Evolutionary conservation across 2,113 vertebrate species (phyloP).

Genomic region (Bubo bubo): DNA sequence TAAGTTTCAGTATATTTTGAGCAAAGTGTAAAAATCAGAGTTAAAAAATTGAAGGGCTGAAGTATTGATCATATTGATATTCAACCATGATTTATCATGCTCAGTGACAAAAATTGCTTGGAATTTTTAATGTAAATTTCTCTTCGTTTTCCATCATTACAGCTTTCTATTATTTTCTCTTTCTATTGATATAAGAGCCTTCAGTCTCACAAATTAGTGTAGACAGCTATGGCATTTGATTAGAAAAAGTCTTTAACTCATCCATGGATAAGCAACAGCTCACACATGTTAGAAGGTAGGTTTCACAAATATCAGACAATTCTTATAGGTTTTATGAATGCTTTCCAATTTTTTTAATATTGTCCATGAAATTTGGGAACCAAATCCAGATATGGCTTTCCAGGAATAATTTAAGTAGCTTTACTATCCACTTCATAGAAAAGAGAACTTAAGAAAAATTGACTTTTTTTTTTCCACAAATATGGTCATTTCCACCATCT

Average conservation of each 20-base stretch:
- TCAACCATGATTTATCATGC: not conserved
- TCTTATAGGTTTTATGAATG: not conserved
- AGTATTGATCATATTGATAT: not conserved
- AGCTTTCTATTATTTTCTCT: not conserved
- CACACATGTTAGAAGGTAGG: not conserved
- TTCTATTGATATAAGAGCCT: not conserved
- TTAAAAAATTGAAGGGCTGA: not conserved
- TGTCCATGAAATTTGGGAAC: not conserved
- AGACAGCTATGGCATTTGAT: not conserved
- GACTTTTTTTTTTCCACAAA: not conserved
- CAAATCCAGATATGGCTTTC: not conserved
- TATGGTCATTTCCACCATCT: not conserved
- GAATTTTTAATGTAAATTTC: not conserved
- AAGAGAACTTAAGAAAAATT: not conserved
- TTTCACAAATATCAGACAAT: not conserved
- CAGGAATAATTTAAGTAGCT: not conserved
- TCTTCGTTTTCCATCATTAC: not conserved
- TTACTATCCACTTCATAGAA: not conserved
- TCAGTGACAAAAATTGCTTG: not conserved
- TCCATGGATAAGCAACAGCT: not conserved
- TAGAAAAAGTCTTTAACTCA: not conserved
- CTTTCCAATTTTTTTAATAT: not conserved
- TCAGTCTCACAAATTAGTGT: not conserved
- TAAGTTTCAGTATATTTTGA: not conserved
- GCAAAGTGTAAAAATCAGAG: not conserved